Conservation (phyloP, 2,113 vertebrate species). For the Lophochroa leadbeateri region DNA sequence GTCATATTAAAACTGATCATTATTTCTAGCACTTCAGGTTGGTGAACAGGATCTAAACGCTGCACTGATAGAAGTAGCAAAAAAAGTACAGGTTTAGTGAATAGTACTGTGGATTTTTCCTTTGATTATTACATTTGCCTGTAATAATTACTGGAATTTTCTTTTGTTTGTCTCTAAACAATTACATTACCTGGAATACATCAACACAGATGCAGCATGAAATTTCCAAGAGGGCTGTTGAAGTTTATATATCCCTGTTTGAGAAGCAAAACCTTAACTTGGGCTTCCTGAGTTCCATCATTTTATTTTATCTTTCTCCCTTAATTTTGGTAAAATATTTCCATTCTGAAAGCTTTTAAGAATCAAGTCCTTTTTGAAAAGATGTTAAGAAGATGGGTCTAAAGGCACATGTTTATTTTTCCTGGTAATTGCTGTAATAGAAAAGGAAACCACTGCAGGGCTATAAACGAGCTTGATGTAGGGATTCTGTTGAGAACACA, state of each 20-base stretch:
- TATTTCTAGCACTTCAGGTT: constrained; percentile 74
- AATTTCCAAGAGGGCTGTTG: not conserved
- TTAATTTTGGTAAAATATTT: not conserved
- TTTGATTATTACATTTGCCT: constrained; percentile 45
- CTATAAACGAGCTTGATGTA: not conserved
- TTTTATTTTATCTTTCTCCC: not conserved
- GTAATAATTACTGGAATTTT: constrained; percentile 30
- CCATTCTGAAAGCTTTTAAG: not conserved
- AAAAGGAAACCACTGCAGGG: not conserved
- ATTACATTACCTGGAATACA: not conserved
- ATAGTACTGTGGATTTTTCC: constrained; percentile 1
- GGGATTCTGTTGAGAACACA: not conserved
- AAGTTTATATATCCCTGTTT: not conserved
- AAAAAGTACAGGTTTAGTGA: constrained; percentile 26
- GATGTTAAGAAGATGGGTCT: not conserved
- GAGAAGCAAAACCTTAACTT: not conserved
- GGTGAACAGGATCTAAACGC: constrained; percentile 41
- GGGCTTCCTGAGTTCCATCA: not conserved
- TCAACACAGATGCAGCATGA: not conserved
- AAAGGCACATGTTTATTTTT: not conserved
- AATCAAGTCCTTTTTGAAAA: not conserved
- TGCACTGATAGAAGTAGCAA: not conserved
- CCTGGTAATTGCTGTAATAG: not conserved
- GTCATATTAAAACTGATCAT: constrained; percentile 78
- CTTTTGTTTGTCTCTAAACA: not conserved